These are phyloP conservation scores for Plutella xylostella DNA, from an alignment of 2,888 invertebrate genomes.

Conservation along the genomic window DNA sequence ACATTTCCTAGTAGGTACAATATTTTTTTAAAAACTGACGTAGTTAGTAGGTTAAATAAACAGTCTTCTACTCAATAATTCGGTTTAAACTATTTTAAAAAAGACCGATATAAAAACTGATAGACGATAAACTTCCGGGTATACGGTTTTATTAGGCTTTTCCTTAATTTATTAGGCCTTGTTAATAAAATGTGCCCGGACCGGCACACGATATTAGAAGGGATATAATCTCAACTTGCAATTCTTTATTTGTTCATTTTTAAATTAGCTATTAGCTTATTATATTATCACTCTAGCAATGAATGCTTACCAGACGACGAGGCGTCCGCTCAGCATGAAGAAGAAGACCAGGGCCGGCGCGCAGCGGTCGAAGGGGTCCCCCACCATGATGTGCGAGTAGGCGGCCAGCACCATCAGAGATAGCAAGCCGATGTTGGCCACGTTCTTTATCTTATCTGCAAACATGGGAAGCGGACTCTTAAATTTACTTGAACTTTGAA, in stretches of 20 bases:
- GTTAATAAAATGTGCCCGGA: neutral
- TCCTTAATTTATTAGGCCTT: no score
- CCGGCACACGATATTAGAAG: neutral
- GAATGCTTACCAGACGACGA: conserved; percentile 81
- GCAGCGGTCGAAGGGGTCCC: conserved; percentile 91
- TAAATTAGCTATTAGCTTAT: neutral
- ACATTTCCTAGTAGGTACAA: no score
- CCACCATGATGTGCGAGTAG: conserved; percentile 93
- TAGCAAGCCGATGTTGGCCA: conserved; percentile 87
- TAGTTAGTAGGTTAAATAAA: no score
- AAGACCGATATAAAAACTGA: no score
- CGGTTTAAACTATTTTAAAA: no score
- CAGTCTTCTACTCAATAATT: no score
- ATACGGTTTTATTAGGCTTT: no score
- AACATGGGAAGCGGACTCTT: conserved; percentile 19
- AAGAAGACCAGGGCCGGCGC: conserved; percentile 92
- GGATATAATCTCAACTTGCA: neutral
- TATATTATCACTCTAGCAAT: neutral
- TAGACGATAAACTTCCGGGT: no score
- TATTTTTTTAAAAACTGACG: no score
- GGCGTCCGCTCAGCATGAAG: conserved; percentile 89
- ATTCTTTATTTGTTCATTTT: neutral
- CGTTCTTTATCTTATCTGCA: conserved; percentile 91
- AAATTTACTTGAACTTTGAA: neutral
- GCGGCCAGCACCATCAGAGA: conserved; percentile 89